Percentiles rank a stretch among this genome's conserved stretches.
These are phyloP conservation scores for Cephus pulcher DNA, from an alignment of 2,888 invertebrate species.

Conservation along the genomic window DNA sequence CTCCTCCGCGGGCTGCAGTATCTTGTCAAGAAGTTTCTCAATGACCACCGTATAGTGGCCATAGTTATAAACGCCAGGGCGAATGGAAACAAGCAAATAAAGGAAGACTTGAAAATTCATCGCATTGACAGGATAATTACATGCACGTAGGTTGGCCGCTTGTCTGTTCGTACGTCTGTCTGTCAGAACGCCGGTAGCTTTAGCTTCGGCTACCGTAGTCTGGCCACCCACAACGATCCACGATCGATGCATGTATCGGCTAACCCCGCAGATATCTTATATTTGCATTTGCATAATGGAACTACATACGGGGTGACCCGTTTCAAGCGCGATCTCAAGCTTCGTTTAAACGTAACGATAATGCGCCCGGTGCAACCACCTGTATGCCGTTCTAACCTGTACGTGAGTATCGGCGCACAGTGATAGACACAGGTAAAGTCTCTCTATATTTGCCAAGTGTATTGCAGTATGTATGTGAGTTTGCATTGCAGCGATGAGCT, in stretches of 20 bases:
- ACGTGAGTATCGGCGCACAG: not conserved
- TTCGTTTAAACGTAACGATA: constrained; percentile 25
- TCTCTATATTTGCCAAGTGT: not conserved
- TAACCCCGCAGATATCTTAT: constrained; percentile 15
- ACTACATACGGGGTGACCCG: constrained; percentile 22
- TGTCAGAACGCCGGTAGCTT: constrained; percentile 21
- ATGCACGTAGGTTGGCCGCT: constrained; percentile 39
- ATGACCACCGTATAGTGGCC: not conserved
- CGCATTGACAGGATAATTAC: constrained; percentile 58
- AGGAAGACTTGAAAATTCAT: constrained; percentile 16
- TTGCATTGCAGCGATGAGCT: not conserved
- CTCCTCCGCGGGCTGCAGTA: not conserved
- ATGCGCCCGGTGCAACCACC: constrained; percentile 37
- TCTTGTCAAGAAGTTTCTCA: not conserved
- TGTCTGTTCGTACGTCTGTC: constrained; percentile 32
- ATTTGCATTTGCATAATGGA: constrained; percentile 32
- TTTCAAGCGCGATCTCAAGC: constrained; percentile 15
- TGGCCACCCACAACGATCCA: constrained; percentile 34
- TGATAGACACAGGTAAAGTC: not conserved
- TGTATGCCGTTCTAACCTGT: not conserved
- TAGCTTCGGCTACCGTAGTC: constrained; percentile 19
- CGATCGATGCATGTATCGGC: constrained; percentile 21
- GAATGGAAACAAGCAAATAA: not conserved
- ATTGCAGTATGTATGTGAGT: not conserved
- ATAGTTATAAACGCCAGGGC: not conserved